Evolutionary conservation across 2,113 vertebrate species (phyloP), one percentile per base, ranked within the genome.

Genomic region (Tragelaphus strepsiceros): DNA sequence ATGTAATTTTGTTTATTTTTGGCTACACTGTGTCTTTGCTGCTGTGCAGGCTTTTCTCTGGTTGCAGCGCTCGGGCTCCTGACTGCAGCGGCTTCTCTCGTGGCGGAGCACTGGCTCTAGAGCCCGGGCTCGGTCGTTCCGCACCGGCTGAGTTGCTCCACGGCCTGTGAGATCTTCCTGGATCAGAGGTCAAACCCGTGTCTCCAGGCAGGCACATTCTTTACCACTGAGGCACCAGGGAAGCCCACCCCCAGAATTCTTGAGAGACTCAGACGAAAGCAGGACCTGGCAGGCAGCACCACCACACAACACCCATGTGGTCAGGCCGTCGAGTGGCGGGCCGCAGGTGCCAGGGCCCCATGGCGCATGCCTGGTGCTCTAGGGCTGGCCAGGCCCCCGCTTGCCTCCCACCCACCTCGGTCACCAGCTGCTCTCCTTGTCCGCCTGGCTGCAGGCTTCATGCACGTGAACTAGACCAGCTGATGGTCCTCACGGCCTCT

Each of bases 301-400:
- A 2, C 13, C 0, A 1, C 14, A 3, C 6, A 4, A 10, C 3
- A 81, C 80, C 87, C 13, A 2, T 6, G 24, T 49, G 87, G 53
- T 59, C 32, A 3, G 6, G 7, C 6, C 0, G 5, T 67, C 17
- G 26, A 51, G 53, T 13, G 32, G 49, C 26, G 59, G 78, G 62
- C 53, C 0, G 0, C 0, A 3, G 17, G 54, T 24, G 39, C 83
- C 26, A 2, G n/a, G 39, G 19, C 54, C 64, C 8, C 0, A 0
- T 0, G 2, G 30, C 22, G 21, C 43, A 13, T 3, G 14, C 35
- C 35, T 19, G 26, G 49, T 6, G 5, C 28, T 32, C 22, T 7
- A 2, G 32, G 58, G 46, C 5, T 28, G 6, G 51, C 12, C 2
- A 0, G 13, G 43, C 19, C 49, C 28, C 11, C 22, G 5, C 21